These are phyloP conservation scores for Alauda arvensis DNA, from an alignment of 2,797 vertebrate species.

Conservation along the genomic window DNA sequence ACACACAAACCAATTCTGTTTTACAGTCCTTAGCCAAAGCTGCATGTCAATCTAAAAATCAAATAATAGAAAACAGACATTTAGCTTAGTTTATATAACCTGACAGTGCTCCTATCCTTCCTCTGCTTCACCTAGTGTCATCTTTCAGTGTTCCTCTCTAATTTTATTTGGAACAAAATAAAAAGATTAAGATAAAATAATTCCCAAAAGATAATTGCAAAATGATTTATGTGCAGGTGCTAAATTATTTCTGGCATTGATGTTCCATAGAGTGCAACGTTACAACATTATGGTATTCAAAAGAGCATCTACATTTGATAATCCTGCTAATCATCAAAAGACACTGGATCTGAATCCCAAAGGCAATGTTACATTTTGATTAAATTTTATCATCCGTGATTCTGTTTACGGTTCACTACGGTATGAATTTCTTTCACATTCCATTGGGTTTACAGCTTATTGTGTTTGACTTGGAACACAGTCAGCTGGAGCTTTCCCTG, in stretches of 20 bases:
- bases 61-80: constrained; percentile 55
- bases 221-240: constrained; percentile 71
- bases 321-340: constrained; percentile 47
- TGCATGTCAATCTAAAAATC: constrained; percentile 38
- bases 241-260: constrained; percentile 57
- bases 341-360: constrained; percentile 18
- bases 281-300: constrained; percentile 39
- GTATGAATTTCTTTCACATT: constrained; percentile 60
- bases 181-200: constrained; percentile 65
- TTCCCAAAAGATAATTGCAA: constrained; percentile 63
- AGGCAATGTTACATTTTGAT: constrained; percentile 53
- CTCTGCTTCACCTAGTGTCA: constrained; percentile 43
- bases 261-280: not conserved
- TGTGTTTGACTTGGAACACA: constrained; percentile 58
- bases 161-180: constrained; percentile 68
- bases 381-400: constrained; percentile 54
- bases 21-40: constrained; percentile 15
- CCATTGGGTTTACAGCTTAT: constrained; percentile 36
- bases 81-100: constrained; percentile 61
- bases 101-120: constrained; percentile 33
- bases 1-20: constrained; percentile 4
- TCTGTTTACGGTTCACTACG: constrained; percentile 51
- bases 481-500: constrained; percentile 10
- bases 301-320: constrained; percentile 38
- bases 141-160: constrained; percentile 56